Percentiles rank a stretch among this genome's conserved stretches.
Evolutionary conservation across 2,113 vertebrate genomes (phyloP).

Genomic region (Regulus satrapa): DNA sequence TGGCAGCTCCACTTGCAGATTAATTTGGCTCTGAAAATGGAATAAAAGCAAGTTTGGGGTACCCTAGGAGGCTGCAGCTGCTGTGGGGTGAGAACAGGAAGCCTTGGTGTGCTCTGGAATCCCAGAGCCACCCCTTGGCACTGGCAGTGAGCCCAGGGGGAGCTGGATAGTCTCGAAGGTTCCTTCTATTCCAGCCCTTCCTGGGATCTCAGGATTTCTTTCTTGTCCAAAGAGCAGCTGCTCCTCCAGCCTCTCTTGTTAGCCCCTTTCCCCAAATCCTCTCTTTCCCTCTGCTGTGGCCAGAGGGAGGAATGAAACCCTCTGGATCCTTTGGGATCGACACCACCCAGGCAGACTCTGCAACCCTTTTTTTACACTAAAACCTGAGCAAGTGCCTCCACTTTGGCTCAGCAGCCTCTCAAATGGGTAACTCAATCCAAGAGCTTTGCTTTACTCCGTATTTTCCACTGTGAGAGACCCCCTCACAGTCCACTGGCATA

Average conservation of each 20-base stretch:
- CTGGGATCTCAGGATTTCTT: background rate
- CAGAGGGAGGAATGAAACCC: background rate
- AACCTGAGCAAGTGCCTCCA: background rate
- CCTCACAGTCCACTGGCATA: background rate
- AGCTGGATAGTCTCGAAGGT: rapidly evolving
- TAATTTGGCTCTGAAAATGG: background rate
- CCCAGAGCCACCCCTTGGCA: background rate
- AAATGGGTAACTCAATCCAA: background rate
- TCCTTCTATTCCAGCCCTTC: background rate
- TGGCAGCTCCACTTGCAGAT: background rate
- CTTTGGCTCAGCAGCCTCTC: background rate
- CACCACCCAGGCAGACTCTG: background rate
- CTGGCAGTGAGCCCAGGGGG: background rate
- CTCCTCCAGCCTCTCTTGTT: background rate
- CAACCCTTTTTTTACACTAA: background rate
- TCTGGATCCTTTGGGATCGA: background rate
- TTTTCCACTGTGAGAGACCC: background rate
- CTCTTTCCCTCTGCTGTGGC: rapidly evolving
- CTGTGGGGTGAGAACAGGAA: background rate
- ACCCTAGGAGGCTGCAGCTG: background rate
- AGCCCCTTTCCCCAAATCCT: background rate
- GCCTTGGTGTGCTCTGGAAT: background rate
- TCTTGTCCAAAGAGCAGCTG: background rate
- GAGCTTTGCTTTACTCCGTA: background rate
- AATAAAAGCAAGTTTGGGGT: background rate